Evolutionary conservation across 2,797 vertebrate species (phyloP).

Genomic region (Bovichtus diacanthus): DNA sequence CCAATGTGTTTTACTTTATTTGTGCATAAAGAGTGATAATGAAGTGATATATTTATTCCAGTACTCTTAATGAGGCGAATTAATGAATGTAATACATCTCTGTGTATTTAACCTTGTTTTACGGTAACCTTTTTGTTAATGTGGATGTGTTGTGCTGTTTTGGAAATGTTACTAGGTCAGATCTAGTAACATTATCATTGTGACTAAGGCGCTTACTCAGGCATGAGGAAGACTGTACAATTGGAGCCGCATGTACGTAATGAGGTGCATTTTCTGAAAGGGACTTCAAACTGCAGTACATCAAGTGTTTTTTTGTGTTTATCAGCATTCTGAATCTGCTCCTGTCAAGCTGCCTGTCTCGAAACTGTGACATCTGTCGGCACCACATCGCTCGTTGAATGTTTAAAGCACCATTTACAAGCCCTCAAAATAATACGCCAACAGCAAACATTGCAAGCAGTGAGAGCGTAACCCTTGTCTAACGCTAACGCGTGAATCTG

Average conservation of each 20-base stretch:
- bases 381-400: not conserved
- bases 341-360: not conserved
- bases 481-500: not conserved
- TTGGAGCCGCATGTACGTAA: not conserved
- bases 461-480: not conserved
- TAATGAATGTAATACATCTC: not conserved
- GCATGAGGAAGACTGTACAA: not conserved
- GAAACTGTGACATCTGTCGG: constrained; percentile 31
- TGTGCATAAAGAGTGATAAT: not conserved
- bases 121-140: not conserved
- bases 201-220: not conserved
- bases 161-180: not conserved
- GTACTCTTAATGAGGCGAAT: not conserved
- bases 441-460: not conserved
- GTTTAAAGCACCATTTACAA: constrained; percentile 21
- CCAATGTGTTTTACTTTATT: not conserved
- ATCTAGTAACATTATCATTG: not conserved
- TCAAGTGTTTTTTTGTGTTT: not conserved
- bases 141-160: not conserved
- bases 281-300: not conserved
- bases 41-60: not conserved
- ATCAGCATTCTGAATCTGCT: not conserved
- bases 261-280: not conserved
- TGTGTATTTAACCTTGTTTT: not conserved
- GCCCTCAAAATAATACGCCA: not conserved